Conservation (phyloP, 2,888 invertebrate genomes). For the Drosophila borborema region DNA sequence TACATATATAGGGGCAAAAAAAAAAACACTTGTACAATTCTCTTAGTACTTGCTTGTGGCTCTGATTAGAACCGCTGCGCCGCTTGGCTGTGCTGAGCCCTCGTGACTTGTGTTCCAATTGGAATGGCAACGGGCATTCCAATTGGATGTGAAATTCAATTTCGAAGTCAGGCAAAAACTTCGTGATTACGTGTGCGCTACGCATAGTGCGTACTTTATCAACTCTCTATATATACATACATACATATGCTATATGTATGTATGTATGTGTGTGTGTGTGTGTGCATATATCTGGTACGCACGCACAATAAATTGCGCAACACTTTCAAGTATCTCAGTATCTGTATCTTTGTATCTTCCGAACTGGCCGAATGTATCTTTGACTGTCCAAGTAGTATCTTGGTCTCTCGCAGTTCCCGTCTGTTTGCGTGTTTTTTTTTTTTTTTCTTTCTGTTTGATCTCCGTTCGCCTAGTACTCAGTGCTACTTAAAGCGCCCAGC, state of each 20-base stretch:
- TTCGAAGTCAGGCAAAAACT: constrained; percentile 21
- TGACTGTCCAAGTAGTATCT: constrained; percentile 24
- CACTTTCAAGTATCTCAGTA: constrained; percentile 33
- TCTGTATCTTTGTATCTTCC: constrained; percentile 19
- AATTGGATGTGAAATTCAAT: constrained; percentile 35
- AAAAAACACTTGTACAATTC: constrained; percentile 11
- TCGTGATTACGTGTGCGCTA: constrained; percentile 24
- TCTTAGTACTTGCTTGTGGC: constrained; percentile 8
- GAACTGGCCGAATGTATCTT: constrained; percentile 26
- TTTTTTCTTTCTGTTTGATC: constrained; percentile 25
- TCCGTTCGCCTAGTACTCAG: constrained; percentile 28
- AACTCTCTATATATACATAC: background rate
- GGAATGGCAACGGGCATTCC: constrained; percentile 21
- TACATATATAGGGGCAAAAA: background rate
- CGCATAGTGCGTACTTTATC: constrained; percentile 31
- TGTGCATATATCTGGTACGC: constrained; percentile 32
- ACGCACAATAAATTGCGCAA: constrained; percentile 69
- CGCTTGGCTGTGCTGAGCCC: constrained; percentile 2
- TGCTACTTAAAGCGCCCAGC: constrained; percentile 37
- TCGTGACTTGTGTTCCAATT: constrained; percentile 30
- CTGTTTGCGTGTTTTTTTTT: constrained; percentile 17
- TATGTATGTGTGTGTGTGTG: background rate
- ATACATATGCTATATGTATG: background rate
- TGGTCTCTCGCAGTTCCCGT: constrained; percentile 25
- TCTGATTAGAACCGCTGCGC: constrained; percentile 25